Percentiles rank a stretch among this genome's conserved stretches.
These are phyloP conservation scores for Micoletzkya japonica DNA, from an alignment of 2,888 invertebrate species.

Conservation along the genomic window DNA sequence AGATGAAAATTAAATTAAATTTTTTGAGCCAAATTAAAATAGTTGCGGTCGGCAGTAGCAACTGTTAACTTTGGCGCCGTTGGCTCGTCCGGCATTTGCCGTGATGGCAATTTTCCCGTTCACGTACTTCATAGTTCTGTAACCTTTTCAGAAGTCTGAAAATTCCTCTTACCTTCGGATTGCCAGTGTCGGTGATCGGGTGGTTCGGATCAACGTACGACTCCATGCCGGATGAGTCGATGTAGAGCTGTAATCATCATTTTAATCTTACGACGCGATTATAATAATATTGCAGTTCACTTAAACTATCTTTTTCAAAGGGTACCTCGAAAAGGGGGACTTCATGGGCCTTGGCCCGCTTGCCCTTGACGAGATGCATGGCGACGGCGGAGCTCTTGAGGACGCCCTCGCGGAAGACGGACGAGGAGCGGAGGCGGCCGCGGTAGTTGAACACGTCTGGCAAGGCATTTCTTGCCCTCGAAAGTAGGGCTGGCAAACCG, in stretches of 20 bases:
- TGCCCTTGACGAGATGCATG: background rate
- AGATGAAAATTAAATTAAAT: background rate
- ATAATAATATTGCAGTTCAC: background rate
- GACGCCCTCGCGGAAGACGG: conserved; percentile 33
- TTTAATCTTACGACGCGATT: background rate
- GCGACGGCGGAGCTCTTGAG: conserved; percentile 36
- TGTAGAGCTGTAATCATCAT: conserved; percentile 31
- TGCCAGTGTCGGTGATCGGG: background rate
- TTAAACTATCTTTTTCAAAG: background rate
- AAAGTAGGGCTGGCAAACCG: too few relatives aligned
- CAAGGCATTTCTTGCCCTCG: too few relatives aligned
- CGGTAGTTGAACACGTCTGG: conserved; percentile 36
- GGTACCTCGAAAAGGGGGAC: conserved; percentile 14
- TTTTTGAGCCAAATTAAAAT: too few relatives aligned
- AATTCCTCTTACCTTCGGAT: conserved; percentile 14
- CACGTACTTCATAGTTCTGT: too few relatives aligned
- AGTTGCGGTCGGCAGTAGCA: too few relatives aligned
- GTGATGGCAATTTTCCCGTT: too few relatives aligned
- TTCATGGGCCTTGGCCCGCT: background rate
- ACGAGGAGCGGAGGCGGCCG: conserved; percentile 31
- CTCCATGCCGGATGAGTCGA: conserved; percentile 35
- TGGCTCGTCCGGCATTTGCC: too few relatives aligned
- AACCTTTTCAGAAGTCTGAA: too few relatives aligned
- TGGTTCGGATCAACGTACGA: conserved; percentile 27
- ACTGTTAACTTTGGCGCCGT: too few relatives aligned